phyloP scores from a whole-genome alignment of 2,888 invertebrate genomes.

The Scrobipalpa atriplicella region DNA sequence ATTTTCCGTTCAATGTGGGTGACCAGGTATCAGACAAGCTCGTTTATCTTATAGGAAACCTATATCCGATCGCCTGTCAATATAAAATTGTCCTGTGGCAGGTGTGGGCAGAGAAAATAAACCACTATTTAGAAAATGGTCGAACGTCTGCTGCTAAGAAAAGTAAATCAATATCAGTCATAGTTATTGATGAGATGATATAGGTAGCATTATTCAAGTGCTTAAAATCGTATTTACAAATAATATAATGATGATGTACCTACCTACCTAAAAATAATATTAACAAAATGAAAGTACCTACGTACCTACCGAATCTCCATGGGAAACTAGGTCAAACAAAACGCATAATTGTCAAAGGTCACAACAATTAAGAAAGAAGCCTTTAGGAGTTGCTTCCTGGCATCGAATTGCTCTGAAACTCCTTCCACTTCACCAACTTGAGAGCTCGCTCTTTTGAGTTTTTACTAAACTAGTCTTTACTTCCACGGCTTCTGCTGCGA shows the following conservation, averaged over 20 bases:
- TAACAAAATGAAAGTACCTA: too few species aligned
- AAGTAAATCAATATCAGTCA: not conserved
- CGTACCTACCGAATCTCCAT: not conserved
- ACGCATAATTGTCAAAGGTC: conserved; percentile 8
- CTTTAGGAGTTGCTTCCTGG: not conserved
- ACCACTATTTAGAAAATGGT: not conserved
- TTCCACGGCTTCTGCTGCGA: not conserved
- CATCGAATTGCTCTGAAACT: conserved; percentile 2
- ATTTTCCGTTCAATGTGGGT: too few species aligned
- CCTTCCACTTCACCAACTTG: not conserved
- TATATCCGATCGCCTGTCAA: not conserved
- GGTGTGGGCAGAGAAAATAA: not conserved
- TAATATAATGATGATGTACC: too few species aligned
- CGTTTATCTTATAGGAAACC: not conserved
- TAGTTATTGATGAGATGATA: too few species aligned
- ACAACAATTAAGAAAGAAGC: conserved; percentile 15
- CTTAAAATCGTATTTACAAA: too few species aligned
- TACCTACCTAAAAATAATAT: too few species aligned
- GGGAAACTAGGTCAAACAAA: conserved; percentile 16
- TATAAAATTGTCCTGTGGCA: not conserved
- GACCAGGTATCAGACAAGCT: not conserved
- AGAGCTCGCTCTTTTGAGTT: not conserved
- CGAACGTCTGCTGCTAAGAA: not conserved
- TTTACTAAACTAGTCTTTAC: not conserved
- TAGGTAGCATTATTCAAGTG: too few species aligned